These are phyloP conservation scores for Canis aureus DNA, from an alignment of 2,113 vertebrate species.

Conservation along the genomic window DNA sequence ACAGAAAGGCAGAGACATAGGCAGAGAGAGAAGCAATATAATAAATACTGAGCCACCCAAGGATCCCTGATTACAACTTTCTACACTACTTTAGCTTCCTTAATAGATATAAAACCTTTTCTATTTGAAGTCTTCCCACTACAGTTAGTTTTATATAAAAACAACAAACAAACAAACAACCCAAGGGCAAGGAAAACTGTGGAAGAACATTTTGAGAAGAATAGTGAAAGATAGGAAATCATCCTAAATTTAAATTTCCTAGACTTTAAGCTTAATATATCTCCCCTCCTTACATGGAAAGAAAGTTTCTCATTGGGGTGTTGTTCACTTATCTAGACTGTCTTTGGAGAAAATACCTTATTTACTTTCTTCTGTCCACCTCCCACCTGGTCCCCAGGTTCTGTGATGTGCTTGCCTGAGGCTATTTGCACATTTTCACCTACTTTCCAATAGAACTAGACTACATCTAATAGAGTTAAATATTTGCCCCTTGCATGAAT, in stretches of 20 bases:
- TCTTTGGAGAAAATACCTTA: background rate
- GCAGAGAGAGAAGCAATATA: too few species aligned
- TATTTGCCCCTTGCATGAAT: background rate
- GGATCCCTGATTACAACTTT: too few species aligned
- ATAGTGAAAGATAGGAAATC: background rate
- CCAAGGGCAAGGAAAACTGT: background rate
- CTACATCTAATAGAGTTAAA: slow-evolving; percentile 13
- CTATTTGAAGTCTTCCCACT: background rate
- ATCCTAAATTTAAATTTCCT: background rate
- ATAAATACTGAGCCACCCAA: too few species aligned
- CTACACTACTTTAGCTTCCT: background rate
- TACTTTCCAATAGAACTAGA: background rate
- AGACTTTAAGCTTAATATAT: background rate
- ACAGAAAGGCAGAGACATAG: too few species aligned
- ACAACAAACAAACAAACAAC: background rate
- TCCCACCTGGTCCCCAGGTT: background rate
- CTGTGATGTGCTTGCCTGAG: background rate
- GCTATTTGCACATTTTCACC: background rate
- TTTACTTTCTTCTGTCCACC: background rate
- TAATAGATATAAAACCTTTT: background rate
- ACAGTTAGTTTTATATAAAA: background rate
- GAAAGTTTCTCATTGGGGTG: background rate
- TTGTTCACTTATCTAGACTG: background rate
- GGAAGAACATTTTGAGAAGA: background rate
- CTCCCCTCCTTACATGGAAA: background rate